Evolutionary conservation across 2,888 invertebrate species (phyloP).

Genomic region (Cantharis lateralis): DNA sequence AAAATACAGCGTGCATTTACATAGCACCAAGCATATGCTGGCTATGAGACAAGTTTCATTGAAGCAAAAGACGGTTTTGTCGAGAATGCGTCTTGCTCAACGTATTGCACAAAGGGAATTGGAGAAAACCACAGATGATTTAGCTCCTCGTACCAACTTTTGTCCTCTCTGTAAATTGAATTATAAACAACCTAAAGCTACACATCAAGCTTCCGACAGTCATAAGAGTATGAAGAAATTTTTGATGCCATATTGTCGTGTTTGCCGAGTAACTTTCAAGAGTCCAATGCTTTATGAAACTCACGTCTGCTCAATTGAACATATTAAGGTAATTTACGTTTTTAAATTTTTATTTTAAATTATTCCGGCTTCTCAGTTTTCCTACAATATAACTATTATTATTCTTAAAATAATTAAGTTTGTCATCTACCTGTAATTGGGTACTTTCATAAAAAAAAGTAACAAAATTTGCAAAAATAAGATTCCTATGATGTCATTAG

Average conservation of each 20-base stretch:
- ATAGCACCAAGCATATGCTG: conserved; percentile 71
- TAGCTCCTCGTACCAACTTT: conserved; percentile 52
- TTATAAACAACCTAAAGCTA: conserved; percentile 62
- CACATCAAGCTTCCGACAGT: conserved; percentile 78
- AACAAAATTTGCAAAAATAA: too few relatives aligned
- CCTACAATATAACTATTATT: too few relatives aligned
- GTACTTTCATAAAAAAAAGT: too few relatives aligned
- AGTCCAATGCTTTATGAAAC: conserved; percentile 86
- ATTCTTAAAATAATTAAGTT: too few relatives aligned
- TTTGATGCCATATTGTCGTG: conserved; percentile 79
- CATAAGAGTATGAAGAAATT: conserved; percentile 86
- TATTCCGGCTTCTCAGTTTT: too few relatives aligned
- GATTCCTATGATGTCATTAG: too few relatives aligned
- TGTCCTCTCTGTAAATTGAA: conserved; percentile 56
- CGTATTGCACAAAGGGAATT: conserved; percentile 79
- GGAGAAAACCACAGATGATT: conserved; percentile 72
- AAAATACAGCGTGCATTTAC: conserved; percentile 75
- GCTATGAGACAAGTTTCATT: conserved; percentile 76
- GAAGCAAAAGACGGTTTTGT: conserved; percentile 73
- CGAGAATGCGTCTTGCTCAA: conserved; percentile 79
- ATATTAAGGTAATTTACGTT: conserved; percentile 68
- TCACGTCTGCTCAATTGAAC: conserved; percentile 80
- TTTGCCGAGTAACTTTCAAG: conserved; percentile 77
- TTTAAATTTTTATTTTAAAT: conserved; percentile 6
- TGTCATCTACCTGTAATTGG: too few relatives aligned